A percentile compares a stretch with the other conserved stretches of the same genome.
Conservation (phyloP, 2,113 vertebrate species). For the Mugil cephalus region DNA sequence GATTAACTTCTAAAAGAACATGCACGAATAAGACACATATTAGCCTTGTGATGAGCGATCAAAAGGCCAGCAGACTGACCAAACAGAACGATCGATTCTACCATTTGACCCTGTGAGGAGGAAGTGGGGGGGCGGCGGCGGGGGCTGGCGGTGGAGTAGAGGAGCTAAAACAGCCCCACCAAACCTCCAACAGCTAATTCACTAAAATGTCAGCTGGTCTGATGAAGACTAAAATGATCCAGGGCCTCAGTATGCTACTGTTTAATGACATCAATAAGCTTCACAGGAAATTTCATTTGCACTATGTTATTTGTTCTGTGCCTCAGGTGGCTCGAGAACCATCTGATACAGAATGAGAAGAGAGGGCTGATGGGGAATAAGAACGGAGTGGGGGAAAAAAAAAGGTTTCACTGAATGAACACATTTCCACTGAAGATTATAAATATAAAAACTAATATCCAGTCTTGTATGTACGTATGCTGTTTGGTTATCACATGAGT, state of each 20-base stretch:
- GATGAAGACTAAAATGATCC: slow-evolving; percentile 88
- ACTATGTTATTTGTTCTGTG: slow-evolving; percentile 84
- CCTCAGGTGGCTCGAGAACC: slow-evolving; percentile 81
- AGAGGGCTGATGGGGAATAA: slow-evolving; percentile 45
- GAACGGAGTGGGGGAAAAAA: slow-evolving; percentile 26
- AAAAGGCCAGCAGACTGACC: slow-evolving; percentile 79
- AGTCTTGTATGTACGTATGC: background rate
- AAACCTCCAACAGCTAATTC: slow-evolving; percentile 81
- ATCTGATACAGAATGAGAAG: slow-evolving; percentile 75
- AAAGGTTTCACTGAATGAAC: slow-evolving; percentile 30
- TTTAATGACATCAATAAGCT: slow-evolving; percentile 90
- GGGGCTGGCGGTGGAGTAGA: no score
- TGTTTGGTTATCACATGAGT: slow-evolving; percentile 20
- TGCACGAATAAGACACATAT: slow-evolving; percentile 72
- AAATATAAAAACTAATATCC: slow-evolving; percentile 38
- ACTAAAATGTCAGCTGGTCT: slow-evolving; percentile 87
- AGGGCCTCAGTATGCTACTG: slow-evolving; percentile 84
- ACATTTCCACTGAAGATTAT: slow-evolving; percentile 26
- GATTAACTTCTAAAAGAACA: slow-evolving; percentile 69
- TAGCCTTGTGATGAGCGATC: slow-evolving; percentile 78
- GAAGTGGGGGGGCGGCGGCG: slow-evolving; percentile 50
- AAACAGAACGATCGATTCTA: slow-evolving; percentile 86
- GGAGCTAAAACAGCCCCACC: slow-evolving; percentile 75
- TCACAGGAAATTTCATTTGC: slow-evolving; percentile 87
- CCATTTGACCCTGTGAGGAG: slow-evolving; percentile 77